phyloP scores from a whole-genome alignment of 2,113 vertebrate genomes.

The Pseudolaguvia tuberculata region DNA sequence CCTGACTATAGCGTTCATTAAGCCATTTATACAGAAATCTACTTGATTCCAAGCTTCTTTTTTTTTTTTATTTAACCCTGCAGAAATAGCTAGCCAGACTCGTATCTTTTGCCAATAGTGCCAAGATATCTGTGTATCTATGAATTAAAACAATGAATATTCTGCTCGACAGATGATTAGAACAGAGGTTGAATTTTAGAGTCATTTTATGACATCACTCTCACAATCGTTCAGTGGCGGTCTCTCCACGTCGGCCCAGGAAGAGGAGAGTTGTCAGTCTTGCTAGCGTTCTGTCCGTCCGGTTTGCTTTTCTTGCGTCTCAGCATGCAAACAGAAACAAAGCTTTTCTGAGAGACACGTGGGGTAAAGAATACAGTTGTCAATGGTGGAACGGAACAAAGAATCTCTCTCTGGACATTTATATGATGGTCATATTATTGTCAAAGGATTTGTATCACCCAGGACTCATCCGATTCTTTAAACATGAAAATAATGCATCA shows the following conservation, averaged over 20 bases:
- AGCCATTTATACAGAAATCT: constrained; percentile 2
- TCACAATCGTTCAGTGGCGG: constrained; percentile 16
- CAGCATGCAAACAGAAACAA: neutral
- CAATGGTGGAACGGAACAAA: constrained; percentile 5
- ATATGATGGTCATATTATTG: neutral
- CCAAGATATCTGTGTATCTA: constrained; percentile 78
- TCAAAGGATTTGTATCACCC: neutral
- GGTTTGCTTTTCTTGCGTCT: constrained; percentile 12
- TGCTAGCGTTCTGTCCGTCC: constrained; percentile 5
- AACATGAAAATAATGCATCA: neutral
- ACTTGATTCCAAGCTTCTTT: constrained; percentile 71
- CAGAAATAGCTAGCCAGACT: neutral
- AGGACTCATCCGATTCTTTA: neutral
- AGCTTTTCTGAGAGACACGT: neutral
- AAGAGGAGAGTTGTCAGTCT: constrained; percentile 13
- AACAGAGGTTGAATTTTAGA: constrained; percentile 63
- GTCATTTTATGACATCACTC: constrained; percentile 27
- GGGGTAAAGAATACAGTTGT: neutral
- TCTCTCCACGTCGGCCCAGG: neutral
- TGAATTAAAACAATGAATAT: constrained; percentile 76
- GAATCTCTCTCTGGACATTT: neutral
- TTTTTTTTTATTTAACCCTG: neutral
- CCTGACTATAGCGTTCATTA: neutral
- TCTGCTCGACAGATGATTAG: constrained; percentile 84
- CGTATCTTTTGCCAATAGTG: constrained; percentile 91